These are phyloP conservation scores for Dastarcus helophoroides DNA, from an alignment of 2,888 invertebrate genomes.

Conservation along the genomic window DNA sequence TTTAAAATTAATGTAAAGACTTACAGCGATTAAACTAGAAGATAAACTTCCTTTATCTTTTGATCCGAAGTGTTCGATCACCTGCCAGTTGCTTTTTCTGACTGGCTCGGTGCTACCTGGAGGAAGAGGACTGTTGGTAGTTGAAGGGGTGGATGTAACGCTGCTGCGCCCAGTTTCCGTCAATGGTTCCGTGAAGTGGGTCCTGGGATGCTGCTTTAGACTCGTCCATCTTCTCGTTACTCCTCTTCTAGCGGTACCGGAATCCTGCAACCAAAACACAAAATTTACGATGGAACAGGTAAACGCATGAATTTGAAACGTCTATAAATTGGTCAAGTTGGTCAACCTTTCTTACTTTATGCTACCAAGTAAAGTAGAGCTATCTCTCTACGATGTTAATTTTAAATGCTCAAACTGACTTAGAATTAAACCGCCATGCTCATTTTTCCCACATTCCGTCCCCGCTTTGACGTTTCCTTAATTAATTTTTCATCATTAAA, in stretches of 20 bases:
- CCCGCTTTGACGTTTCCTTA: too few species aligned
- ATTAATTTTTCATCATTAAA: too few species aligned
- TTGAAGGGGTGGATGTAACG: slow-evolving; percentile 25
- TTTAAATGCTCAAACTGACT: too few species aligned
- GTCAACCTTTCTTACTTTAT: too few species aligned
- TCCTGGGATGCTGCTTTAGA: slow-evolving; percentile 38
- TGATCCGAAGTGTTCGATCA: slow-evolving; percentile 72
- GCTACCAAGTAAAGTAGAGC: too few species aligned
- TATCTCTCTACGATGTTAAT: too few species aligned
- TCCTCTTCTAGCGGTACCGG: slow-evolving; percentile 28
- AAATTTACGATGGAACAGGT: too few species aligned
- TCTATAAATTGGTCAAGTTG: too few species aligned
- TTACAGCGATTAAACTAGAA: slow-evolving; percentile 53
- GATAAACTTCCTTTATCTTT: slow-evolving; percentile 48
- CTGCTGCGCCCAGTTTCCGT: slow-evolving; percentile 24
- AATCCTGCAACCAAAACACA: slow-evolving; percentile 25
- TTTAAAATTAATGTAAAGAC: slow-evolving; percentile 24
- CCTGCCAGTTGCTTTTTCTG: slow-evolving; percentile 82
- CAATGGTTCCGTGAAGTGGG: slow-evolving; percentile 29
- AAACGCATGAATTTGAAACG: too few species aligned
- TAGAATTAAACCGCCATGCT: too few species aligned
- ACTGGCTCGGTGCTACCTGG: slow-evolving; percentile 39
- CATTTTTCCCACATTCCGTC: too few species aligned
- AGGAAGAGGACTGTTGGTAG: slow-evolving; percentile 26
- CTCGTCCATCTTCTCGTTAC: slow-evolving; percentile 43